A percentile compares a stretch with the other conserved stretches of the same genome.
These are phyloP conservation scores for Cheilosia urbana DNA, from an alignment of 2,888 invertebrate genomes.

Conservation along the genomic window DNA sequence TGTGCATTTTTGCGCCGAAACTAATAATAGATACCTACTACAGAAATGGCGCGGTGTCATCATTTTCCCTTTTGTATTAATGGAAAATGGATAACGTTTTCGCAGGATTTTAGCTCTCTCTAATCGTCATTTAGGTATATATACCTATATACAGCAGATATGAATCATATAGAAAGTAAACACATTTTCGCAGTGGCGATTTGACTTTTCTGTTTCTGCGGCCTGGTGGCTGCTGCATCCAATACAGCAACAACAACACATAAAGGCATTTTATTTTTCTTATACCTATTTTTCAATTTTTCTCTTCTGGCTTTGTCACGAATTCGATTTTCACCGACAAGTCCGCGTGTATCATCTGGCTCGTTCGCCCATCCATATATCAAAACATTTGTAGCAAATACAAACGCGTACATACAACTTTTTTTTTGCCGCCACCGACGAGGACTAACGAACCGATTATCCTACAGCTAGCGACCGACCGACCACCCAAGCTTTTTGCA, in stretches of 20 bases:
- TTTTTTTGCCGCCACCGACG: constrained; percentile 33
- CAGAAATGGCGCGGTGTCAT: constrained; percentile 21
- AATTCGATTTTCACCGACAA: constrained; percentile 38
- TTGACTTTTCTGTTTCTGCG: constrained; percentile 20
- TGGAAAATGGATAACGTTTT: constrained; percentile 35
- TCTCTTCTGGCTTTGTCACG: constrained; percentile 18
- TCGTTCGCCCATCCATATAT: constrained; percentile 36
- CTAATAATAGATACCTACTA: constrained; percentile 17
- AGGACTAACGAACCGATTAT: constrained; percentile 48
- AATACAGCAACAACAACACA: constrained; percentile 18
- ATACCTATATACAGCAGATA: background rate
- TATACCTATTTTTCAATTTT: constrained; percentile 35
- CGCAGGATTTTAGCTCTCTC: constrained; percentile 7
- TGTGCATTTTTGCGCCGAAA: constrained; percentile 6
- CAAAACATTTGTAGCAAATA: constrained; percentile 46
- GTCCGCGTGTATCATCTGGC: constrained; percentile 24
- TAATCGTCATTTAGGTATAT: constrained; percentile 7
- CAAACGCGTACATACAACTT: constrained; percentile 38
- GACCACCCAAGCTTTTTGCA: constrained; percentile 49
- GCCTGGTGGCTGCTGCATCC: constrained; percentile 12
- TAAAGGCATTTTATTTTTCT: constrained; percentile 20
- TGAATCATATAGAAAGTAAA: background rate
- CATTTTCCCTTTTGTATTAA: constrained; percentile 29
- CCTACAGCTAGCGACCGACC: constrained; percentile 18
- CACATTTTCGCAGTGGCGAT: constrained; percentile 25